Percentiles rank a stretch among this genome's conserved stretches.
Evolutionary conservation across 2,113 vertebrate genomes (phyloP).

Genomic region (Caloenas nicobarica): DNA sequence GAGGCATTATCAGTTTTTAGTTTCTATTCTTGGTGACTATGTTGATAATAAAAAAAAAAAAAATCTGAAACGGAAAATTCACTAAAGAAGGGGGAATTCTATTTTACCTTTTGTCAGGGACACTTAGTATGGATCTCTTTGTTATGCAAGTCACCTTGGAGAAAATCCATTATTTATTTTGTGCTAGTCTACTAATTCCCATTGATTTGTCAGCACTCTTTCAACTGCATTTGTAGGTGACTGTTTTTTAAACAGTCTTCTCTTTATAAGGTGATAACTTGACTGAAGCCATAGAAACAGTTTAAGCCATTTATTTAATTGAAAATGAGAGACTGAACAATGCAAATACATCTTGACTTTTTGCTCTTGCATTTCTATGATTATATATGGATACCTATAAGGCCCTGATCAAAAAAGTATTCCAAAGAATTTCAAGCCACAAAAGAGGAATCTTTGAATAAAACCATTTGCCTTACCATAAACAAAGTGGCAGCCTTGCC

Average conservation of each 20-base stretch:
- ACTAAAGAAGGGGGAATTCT: not conserved
- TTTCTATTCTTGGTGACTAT: not conserved
- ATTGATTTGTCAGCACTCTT: not conserved
- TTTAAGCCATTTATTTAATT: not conserved
- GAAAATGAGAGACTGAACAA: not conserved
- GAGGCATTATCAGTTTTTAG: not conserved
- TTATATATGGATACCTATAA: not conserved
- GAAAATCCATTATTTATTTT: conserved; percentile 1
- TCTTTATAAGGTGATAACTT: not conserved
- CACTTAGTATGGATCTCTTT: not conserved
- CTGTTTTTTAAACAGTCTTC: not conserved
- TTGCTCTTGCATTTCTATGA: not conserved
- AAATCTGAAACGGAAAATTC: not conserved
- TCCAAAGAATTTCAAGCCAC: not conserved
- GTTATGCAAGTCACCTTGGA: not conserved
- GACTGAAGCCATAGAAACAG: not conserved
- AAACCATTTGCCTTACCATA: not conserved
- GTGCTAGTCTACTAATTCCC: not conserved
- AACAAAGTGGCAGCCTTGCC: not conserved
- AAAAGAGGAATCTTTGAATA: not conserved
- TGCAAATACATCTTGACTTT: not conserved
- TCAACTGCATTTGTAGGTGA: not conserved
- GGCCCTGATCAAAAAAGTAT: not conserved
- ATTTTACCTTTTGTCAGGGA: not conserved
- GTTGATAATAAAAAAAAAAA: not conserved